Evolutionary conservation across 2,797 vertebrate species (phyloP).

Genomic region (Tenualosa ilisha): DNA sequence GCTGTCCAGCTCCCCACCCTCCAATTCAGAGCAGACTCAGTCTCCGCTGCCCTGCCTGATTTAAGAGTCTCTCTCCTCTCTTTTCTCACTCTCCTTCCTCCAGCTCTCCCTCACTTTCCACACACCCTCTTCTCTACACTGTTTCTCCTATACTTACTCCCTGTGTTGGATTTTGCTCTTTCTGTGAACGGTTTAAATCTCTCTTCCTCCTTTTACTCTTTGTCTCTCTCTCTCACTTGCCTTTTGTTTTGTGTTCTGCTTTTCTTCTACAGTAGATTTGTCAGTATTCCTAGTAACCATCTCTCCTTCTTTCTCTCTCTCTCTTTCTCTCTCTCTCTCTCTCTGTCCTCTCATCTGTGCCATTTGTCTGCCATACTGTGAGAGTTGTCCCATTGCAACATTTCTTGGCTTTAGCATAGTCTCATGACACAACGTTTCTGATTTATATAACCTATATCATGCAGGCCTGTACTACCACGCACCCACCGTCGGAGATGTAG

Average conservation of each 20-base stretch:
- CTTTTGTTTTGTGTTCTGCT: not conserved
- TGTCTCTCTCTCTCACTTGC: not conserved
- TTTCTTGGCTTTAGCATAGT: not conserved
- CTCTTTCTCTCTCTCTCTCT: not conserved
- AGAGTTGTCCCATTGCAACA: not conserved
- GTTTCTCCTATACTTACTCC: not conserved
- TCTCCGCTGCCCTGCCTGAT: slow-evolving; percentile 55
- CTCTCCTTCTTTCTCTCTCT: not conserved
- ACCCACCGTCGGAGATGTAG: not conserved
- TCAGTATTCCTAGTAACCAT: not conserved
- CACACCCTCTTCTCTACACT: slow-evolving; percentile 60
- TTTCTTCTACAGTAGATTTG: not conserved
- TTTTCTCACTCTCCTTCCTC: slow-evolving; percentile 36
- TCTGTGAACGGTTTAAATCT: not conserved
- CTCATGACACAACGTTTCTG: slow-evolving; percentile 8
- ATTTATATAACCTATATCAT: slow-evolving; percentile 4
- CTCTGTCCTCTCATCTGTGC: not conserved
- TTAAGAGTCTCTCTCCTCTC: slow-evolving; percentile 56
- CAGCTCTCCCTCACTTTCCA: slow-evolving; percentile 1
- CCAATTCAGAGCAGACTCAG: slow-evolving; percentile 41
- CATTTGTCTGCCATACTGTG: not conserved
- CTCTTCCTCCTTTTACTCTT: not conserved
- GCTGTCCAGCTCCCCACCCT: slow-evolving; percentile 57
- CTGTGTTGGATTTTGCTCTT: not conserved
- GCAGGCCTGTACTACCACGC: not conserved